A percentile compares a stretch with the other conserved stretches of the same genome.
Evolutionary conservation across 2,888 invertebrate genomes (phyloP).

Genomic region (Girardia tigrina): DNA sequence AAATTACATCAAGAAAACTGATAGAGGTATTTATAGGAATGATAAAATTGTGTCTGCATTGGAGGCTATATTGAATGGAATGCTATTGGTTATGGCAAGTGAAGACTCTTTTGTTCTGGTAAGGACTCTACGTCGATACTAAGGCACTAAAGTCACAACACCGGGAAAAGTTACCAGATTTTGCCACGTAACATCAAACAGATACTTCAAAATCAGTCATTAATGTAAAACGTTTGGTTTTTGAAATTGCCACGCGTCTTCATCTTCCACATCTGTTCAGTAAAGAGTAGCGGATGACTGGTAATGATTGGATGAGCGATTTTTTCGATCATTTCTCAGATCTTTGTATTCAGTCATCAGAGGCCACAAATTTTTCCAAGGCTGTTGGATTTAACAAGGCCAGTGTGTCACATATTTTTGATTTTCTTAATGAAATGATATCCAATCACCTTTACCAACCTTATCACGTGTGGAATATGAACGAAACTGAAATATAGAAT

Average conservation of each 20-base stretch:
- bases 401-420: slow-evolving; percentile 32
- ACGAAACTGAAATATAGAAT: slow-evolving; percentile 33
- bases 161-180: too few relatives aligned
- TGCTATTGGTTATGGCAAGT: background rate
- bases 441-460: slow-evolving; percentile 27
- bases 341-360: slow-evolving; percentile 28
- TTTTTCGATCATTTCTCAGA: slow-evolving; percentile 21
- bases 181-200: slow-evolving; percentile 28
- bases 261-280: slow-evolving; percentile 11
- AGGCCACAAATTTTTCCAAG: slow-evolving; percentile 34
- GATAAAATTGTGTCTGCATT: too few relatives aligned
- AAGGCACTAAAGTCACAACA: background rate
- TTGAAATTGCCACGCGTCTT: slow-evolving; percentile 20
- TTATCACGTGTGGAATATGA: slow-evolving; percentile 28
- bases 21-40: too few relatives aligned
- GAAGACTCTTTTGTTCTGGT: slow-evolving; percentile 16
- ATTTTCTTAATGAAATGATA: slow-evolving; percentile 24
- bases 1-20: too few relatives aligned
- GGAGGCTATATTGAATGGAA: slow-evolving; percentile 25
- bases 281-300: slow-evolving; percentile 6
- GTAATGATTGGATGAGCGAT: slow-evolving; percentile 30
- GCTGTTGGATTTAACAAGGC: slow-evolving; percentile 27
- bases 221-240: slow-evolving; percentile 6
- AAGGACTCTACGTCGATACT: slow-evolving; percentile 28
- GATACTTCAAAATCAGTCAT: slow-evolving; percentile 14